A percentile compares a stretch with the other conserved stretches of the same genome.
Conservation (phyloP, 1,140 invertebrate species). For the Periplaneta americana region DNA sequence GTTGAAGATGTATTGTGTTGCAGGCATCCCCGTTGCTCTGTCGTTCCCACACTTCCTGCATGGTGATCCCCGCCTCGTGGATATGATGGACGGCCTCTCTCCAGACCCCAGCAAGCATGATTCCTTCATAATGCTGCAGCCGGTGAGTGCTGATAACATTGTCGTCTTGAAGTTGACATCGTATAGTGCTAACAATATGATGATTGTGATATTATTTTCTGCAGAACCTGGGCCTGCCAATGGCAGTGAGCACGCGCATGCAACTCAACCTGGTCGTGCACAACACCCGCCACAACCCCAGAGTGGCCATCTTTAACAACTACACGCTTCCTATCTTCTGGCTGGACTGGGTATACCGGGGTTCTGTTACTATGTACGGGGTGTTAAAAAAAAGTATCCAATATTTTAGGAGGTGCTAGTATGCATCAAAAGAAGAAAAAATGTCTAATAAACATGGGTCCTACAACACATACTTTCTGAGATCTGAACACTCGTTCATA, state of each 20-base stretch:
- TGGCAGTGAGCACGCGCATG: not conserved
- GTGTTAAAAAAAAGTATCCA: too few species aligned
- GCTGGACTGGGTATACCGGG: constrained; percentile 59
- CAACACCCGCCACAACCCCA: constrained; percentile 45
- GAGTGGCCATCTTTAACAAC: constrained; percentile 49
- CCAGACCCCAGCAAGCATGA: constrained; percentile 52
- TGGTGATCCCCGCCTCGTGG: constrained; percentile 52
- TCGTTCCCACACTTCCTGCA: constrained; percentile 76
- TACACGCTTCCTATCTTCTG: constrained; percentile 58
- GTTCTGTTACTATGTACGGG: too few species aligned
- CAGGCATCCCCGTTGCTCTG: constrained; percentile 56
- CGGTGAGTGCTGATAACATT: constrained; percentile 33
- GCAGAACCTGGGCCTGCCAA: not conserved
- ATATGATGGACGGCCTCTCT: constrained; percentile 58
- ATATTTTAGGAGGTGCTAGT: too few species aligned
- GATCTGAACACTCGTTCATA: too few species aligned
- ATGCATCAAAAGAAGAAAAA: too few species aligned
- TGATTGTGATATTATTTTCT: not conserved
- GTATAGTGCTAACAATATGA: not conserved
- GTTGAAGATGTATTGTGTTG: constrained; percentile 12
- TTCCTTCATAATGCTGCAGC: constrained; percentile 64
- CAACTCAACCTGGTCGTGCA: constrained; percentile 20
- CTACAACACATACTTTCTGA: too few species aligned
- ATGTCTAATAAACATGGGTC: too few species aligned
- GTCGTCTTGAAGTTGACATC: too few species aligned